Evolutionary conservation across 2,113 vertebrate species (phyloP).

Genomic region (Cochlearius cochlearius): DNA sequence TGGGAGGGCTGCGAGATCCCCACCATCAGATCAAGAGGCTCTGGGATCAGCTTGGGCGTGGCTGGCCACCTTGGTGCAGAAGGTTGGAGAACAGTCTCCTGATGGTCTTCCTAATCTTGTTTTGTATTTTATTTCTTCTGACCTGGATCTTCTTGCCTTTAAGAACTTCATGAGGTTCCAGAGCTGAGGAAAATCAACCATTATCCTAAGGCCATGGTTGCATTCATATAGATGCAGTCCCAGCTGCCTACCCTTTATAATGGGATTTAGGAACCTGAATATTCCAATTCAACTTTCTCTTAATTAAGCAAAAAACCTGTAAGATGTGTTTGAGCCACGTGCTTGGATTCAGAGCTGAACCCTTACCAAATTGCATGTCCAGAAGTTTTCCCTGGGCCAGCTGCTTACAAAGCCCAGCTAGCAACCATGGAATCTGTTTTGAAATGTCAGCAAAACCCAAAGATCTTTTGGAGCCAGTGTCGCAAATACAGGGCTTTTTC

Average conservation of each 20-base stretch:
- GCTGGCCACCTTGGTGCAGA: background rate
- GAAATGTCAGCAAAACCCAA: background rate
- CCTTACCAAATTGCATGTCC: background rate
- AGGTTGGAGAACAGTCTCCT: background rate
- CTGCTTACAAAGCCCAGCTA: background rate
- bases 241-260: background rate
- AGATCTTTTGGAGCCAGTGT: background rate
- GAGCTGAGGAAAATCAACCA: background rate
- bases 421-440: background rate
- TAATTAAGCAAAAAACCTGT: background rate
- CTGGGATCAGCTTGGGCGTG: background rate
- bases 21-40: background rate
- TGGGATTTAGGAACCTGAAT: background rate
- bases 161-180: background rate
- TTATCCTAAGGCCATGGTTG: background rate
- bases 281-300: background rate
- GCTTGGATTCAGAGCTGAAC: background rate
- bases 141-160: background rate
- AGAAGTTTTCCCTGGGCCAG: background rate
- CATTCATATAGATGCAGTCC: background rate
- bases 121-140: background rate
- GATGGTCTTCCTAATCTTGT: background rate
- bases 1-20: background rate
- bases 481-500: background rate
- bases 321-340: background rate